Evolutionary conservation across 2,888 invertebrate species (phyloP).

Genomic region (Zhengitettix transpicula): DNA sequence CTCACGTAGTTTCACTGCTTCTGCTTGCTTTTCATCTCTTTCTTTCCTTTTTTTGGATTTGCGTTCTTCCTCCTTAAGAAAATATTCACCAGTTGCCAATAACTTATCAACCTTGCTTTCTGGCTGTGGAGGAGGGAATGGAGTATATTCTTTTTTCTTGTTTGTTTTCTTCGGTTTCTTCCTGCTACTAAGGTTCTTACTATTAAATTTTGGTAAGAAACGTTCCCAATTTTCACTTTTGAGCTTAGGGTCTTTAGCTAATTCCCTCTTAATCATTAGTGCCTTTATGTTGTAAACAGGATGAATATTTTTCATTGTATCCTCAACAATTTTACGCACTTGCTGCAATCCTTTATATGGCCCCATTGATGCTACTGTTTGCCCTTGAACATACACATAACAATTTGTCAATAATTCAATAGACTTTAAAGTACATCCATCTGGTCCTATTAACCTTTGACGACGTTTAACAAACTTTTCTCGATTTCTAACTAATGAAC

Average conservation of each 20-base stretch:
- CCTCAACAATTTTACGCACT: conserved; percentile 78
- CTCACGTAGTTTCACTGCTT: conserved; percentile 52
- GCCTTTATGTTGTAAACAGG: conserved; percentile 97
- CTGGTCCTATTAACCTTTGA: conserved; percentile 88
- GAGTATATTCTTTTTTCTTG: conserved; percentile 87
- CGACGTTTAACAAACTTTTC: conserved; percentile 91
- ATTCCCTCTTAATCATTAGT: conserved; percentile 90
- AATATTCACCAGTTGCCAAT: conserved; percentile 91
- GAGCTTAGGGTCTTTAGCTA: conserved; percentile 82
- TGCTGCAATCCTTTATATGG: conserved; percentile 81
- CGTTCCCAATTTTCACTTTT: conserved; percentile 92
- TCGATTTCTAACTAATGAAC: conserved; percentile 71
- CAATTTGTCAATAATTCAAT: conserved; percentile 92
- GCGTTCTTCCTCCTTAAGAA: conserved; percentile 74
- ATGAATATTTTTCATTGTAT: conserved; percentile 97
- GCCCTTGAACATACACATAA: conserved; percentile 80
- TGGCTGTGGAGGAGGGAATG: conserved; percentile 84
- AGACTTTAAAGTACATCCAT: conserved; percentile 94
- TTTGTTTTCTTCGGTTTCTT: conserved; percentile 78
- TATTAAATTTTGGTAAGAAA: conserved; percentile 86
- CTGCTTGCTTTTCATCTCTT: conserved; percentile 59
- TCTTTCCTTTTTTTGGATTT: conserved; percentile 52
- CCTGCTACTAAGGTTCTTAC: conserved; percentile 72
- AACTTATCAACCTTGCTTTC: conserved; percentile 88
- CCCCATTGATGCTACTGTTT: conserved; percentile 92